phyloP scores from a whole-genome alignment of 1,140 invertebrate genomes.

The Saccostrea cuccullata region DNA sequence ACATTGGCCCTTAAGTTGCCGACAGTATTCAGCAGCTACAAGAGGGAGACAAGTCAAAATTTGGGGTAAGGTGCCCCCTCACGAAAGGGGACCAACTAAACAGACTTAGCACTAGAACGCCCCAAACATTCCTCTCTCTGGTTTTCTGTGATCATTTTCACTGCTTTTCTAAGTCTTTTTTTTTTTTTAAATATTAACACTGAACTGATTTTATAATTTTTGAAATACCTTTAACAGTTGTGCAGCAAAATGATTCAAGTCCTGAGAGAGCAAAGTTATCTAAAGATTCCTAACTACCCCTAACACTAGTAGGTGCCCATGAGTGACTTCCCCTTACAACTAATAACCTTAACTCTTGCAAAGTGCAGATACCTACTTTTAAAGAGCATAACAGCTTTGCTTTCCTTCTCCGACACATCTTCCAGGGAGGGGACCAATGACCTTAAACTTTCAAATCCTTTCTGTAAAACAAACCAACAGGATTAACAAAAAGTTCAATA shows the following conservation, averaged over 20 bases:
- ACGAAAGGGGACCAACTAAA: conserved; percentile 48
- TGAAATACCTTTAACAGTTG: too few species aligned
- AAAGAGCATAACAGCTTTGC: conserved; percentile 95
- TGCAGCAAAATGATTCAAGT: not conserved
- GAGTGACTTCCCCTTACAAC: conserved; percentile 21
- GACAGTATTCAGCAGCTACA: conserved; percentile 90
- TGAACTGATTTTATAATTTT: too few species aligned
- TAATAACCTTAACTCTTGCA: conserved; percentile 19
- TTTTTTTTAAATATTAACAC: too few species aligned
- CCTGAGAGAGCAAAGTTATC: conserved; percentile 5
- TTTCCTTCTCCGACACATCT: conserved; percentile 92
- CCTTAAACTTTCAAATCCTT: conserved; percentile 95
- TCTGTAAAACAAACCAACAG: conserved; percentile 78
- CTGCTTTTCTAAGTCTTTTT: not conserved
- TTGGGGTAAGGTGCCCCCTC: conserved; percentile 66
- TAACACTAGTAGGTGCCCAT: conserved; percentile 17
- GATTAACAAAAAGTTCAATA: conserved; percentile 40
- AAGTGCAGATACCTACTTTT: conserved; percentile 83
- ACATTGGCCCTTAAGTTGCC: conserved; percentile 89
- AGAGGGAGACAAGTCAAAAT: conserved; percentile 67
- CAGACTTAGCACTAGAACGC: not conserved
- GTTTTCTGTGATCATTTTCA: not conserved
- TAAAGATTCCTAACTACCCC: conserved; percentile 39
- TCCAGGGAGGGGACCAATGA: conserved; percentile 90
- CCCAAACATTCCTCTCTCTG: conserved; percentile 34